phyloP scores from a whole-genome alignment of 2,797 vertebrate genomes.

The Rhabdophis nuchalis region DNA sequence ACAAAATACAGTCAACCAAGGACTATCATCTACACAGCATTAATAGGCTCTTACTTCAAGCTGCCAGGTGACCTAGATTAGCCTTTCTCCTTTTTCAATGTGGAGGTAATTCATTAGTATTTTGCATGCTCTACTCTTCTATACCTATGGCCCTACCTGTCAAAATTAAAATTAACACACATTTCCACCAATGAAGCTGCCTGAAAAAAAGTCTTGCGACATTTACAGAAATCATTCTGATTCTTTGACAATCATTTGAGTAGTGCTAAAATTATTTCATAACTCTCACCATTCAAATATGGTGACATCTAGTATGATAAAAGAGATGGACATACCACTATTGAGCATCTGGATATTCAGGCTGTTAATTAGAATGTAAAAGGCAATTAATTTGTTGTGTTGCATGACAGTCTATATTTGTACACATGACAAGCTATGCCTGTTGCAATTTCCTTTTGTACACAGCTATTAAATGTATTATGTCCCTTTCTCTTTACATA shows the following conservation, averaged over 20 bases:
- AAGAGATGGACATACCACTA: neutral
- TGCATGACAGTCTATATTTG: neutral
- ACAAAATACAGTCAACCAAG: neutral
- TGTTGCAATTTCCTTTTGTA: neutral
- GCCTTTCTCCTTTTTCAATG: neutral
- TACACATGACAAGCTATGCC: neutral
- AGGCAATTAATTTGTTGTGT: neutral
- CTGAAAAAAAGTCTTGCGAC: neutral
- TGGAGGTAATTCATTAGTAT: neutral
- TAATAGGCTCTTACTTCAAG: neutral
- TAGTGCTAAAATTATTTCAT: neutral
- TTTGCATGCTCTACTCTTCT: neutral
- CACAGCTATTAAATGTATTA: neutral
- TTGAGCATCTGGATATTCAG: neutral
- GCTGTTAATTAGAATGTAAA: neutral
- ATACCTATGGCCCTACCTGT: neutral
- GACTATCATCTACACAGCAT: neutral
- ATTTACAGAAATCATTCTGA: neutral
- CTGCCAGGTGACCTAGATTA: neutral
- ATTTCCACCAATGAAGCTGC: neutral
- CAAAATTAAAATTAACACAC: neutral
- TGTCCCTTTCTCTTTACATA: neutral
- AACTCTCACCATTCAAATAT: neutral
- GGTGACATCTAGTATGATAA: neutral
- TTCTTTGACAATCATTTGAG: neutral